Evolutionary conservation across 2,888 invertebrate genomes (phyloP), one percentile per base, ranked within the genome.

Genomic region (Scotopteryx bipunctaria): DNA sequence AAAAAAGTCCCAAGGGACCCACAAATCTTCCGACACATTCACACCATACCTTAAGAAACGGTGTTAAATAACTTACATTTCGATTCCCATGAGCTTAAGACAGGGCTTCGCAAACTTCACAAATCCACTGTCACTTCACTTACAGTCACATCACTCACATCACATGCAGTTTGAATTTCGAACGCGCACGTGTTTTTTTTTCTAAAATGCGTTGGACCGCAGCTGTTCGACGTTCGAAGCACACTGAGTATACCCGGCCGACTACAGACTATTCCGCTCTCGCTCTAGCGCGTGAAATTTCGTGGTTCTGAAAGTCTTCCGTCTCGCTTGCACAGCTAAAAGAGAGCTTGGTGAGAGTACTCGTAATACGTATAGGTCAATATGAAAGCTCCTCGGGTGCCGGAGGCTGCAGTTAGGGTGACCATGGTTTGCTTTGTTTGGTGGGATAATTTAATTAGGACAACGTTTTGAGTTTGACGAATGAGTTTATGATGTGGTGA

Each of bases 361-460:
- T 87, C 79, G 83, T 86, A 86, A 82, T 89, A 89, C 83, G 89
- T 89, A 89, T 89, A 89, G 89, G 89, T 89, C 89, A 89, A 89
- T 89, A 89, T 89, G 85, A 88, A 86, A 85, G 83, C 86, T 88
- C 78, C 86, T 86, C 86, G 86, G 87, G 82, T 78, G 79, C 86
- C 81, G 89, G 89, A 89, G 84, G 89, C 89, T 89, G 89, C 78
- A 84, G 79, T 80, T 87, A 83, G 81, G 84, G 82, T 85, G 74
- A 49, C 79, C 74, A 79, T 65, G 53, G 55, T 49, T 9, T 32
- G 29, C 41, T 55, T 40, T 50, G 56, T 64, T 64, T 56, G 51
- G 21, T 15, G 19, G 46, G 44, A 57, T 51, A 57, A 41, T 21
- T 33, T 53, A 29, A 55, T 50, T 59, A 45, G 15, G n/a, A 50